phyloP scores from a whole-genome alignment of 2,888 invertebrate genomes.

The Drosophila anomelani region DNA sequence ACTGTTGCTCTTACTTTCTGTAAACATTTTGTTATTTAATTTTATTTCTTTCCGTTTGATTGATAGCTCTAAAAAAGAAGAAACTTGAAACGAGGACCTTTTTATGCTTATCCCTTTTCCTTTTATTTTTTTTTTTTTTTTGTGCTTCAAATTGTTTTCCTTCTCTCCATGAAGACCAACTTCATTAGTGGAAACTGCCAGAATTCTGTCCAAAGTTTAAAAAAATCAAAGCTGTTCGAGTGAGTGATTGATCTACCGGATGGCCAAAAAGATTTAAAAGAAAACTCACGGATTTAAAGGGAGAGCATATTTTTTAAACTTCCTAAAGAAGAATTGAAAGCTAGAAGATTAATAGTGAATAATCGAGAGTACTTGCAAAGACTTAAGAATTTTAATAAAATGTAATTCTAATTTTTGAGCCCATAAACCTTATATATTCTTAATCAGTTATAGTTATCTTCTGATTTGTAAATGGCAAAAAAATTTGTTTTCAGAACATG shows the following conservation, averaged over 20 bases:
- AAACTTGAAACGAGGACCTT: neutral
- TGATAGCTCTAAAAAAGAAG: conserved; percentile 7
- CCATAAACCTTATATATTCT: too few relatives aligned
- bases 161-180: conserved; percentile 23
- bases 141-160: conserved; percentile 21
- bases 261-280: neutral
- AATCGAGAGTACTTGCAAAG: neutral
- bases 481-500: too few relatives aligned
- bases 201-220: conserved; percentile 26
- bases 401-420: too few relatives aligned
- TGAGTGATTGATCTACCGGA: conserved; percentile 40
- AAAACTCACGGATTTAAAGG: neutral
- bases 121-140: neutral
- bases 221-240: conserved; percentile 39
- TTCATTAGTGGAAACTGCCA: conserved; percentile 38
- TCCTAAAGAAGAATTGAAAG: neutral
- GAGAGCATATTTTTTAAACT: neutral
- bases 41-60: conserved; percentile 7
- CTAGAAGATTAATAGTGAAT: neutral
- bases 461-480: too few relatives aligned
- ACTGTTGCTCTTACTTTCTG: conserved; percentile 1
- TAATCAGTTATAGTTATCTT: too few relatives aligned
- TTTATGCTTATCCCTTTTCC: neutral
- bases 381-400: neutral
- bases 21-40: neutral